Base-by-base conservation (phyloP, 2,888 invertebrate species). In the Gastracanthus pulcherrimus region DNA sequence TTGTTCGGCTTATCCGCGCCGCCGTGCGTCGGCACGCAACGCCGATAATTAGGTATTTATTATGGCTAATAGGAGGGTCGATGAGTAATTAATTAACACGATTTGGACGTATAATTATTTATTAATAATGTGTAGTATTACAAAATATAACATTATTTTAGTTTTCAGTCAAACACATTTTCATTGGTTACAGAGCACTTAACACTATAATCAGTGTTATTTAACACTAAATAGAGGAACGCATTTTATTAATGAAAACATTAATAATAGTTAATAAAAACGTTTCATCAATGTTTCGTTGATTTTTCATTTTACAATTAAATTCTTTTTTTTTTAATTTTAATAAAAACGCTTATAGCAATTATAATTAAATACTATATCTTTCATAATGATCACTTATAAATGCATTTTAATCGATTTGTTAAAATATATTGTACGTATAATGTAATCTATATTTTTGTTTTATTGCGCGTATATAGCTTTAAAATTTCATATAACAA, bases 121-220 rank as follows among this genome's bases (percentile, higher is more conserved):
- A 78, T 70, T 76, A 62, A 67, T 76, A n/a, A n/a, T n/a, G n/a
- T n/a, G 16, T 31, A 38, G 19, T 58, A 62, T 55, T 75, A 70
- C 55, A 81, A 81, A 75, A 74, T n/a, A n/a, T 70, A 76, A 70
- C 31, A 41, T 60, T 72, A 74, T 74, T 66, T 69, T 66, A 78
- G 34, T 76, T 69, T 41, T 82, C 72, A 82, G 82, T 82, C 76
- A 62, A 60, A 67, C 13, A 48, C n/a, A 70, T 38, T 76, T 58
- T 78, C 75, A 79, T 78, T 81, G 66, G 75, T 83, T 82, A 77
- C 64, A 67, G 60, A 76, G 36, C 58, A 80, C 67, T 76, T 69
- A 64, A 67, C 66, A 79, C 51, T 64, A 69, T 19, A 38, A 67
- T 62, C 13, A 71, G 36, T 77, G 64, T 62, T 58, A 23, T n/a